Conservation (phyloP, 2,888 invertebrate genomes). For the Masnerella sp. region DNA sequence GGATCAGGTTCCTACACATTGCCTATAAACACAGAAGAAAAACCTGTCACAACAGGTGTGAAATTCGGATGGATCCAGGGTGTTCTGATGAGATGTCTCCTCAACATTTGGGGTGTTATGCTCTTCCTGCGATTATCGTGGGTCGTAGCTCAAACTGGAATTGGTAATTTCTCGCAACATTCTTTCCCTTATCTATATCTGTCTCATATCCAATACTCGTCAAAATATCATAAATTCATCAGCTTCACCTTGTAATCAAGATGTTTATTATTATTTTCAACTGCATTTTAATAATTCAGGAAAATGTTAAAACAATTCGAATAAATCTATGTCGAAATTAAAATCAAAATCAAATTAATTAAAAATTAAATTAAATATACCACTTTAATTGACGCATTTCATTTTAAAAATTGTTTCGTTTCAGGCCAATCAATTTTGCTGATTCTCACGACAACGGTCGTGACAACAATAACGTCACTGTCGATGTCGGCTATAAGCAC, state of each 20-base stretch:
- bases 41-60: slow-evolving; percentile 79
- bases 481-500: slow-evolving; percentile 99
- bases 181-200: not conserved
- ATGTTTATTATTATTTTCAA: no score
- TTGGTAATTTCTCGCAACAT: slow-evolving; percentile 13
- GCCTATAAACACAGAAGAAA: slow-evolving; percentile 62
- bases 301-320: no score
- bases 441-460: slow-evolving; percentile 89
- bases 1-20: slow-evolving; percentile 53
- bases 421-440: slow-evolving; percentile 86
- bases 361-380: no score
- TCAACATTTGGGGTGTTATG: slow-evolving; percentile 99
- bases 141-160: slow-evolving; percentile 97
- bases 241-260: no score
- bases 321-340: no score
- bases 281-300: no score
- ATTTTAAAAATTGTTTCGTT: slow-evolving; percentile 63
- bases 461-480: slow-evolving; percentile 94
- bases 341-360: no score
- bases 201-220: no score
- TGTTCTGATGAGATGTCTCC: slow-evolving; percentile 94
- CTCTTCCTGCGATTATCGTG: slow-evolving; percentile 97
- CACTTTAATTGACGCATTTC: no score
- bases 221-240: no score
- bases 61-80: slow-evolving; percentile 95